Base-by-base conservation (phyloP, 2,797 vertebrate species). In the Periophthalmus magnuspinnatus region DNA sequence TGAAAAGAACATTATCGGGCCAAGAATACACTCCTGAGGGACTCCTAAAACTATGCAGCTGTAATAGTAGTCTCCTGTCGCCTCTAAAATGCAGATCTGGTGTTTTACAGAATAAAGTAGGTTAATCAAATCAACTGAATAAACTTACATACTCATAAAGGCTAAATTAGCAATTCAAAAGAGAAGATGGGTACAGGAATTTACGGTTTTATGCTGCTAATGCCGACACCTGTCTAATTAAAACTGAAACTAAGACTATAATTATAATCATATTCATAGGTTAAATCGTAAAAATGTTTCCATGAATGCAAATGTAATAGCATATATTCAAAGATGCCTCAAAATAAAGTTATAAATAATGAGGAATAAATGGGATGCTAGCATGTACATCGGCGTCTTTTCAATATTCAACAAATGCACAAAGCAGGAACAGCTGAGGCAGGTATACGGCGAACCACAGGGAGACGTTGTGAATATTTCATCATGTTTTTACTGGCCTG, bases 401-500 rank as follows among this genome's bases (percentile, higher is more conserved):
- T 71, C 68, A 38, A 69, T 65, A 68, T 67, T 41, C 47, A 38
- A 47, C 47, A 38, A 47, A 71, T 69, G 74, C 55, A 78, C 76
- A 66, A 24, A 56, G 75, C 1, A 1, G 68, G 69, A 86, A 84
- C 57, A 72, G 81, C 82, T 74, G 87, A 89, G 83, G 84, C 84
- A 89, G 84, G 86, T 86, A 80, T 77, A 84, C 77, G 48, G 55
- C 69, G 65, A 84, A 79, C 36, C 70, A 66, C 80, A 63, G 80
- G 6, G 74, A 82, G 77, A 68, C 78, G 79, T 64, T 17, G 72
- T 90, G 86, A 92, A 90, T 91, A 88, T 89, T 90, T 90, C 77
- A 91, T 89, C 50, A 81, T 88, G 87, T 89, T 92, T 92, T 83
- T 71, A 83, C 83, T 83, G 85, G 81, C 64, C 84, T 86, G 84